These are phyloP conservation scores for Ceyx cyanopectus DNA, from an alignment of 2,113 vertebrate genomes.

Conservation along the genomic window DNA sequence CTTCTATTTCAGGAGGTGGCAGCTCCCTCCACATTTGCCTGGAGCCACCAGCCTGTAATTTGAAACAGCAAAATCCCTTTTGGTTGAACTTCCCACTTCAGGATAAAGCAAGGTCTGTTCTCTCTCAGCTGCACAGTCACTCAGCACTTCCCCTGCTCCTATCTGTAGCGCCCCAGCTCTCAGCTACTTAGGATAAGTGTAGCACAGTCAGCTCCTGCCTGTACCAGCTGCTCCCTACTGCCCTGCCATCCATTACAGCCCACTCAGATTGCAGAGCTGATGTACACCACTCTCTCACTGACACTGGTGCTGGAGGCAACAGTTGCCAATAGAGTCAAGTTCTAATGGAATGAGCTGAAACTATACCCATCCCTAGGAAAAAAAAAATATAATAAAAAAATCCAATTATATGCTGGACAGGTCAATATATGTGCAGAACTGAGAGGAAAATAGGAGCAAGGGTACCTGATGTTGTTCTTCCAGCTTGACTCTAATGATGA, in stretches of 20 bases:
- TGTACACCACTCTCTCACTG: background rate
- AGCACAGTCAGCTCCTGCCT: conserved; percentile 25
- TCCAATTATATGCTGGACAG: background rate
- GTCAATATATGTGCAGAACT: background rate
- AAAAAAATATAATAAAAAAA: background rate
- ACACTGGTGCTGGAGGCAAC: background rate
- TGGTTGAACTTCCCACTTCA: conserved; percentile 52
- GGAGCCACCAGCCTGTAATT: conserved; percentile 53
- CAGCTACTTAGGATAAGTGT: conserved; percentile 25
- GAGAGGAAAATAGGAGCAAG: background rate
- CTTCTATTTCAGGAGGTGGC: conserved; percentile 63
- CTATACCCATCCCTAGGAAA: background rate
- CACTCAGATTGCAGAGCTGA: background rate
- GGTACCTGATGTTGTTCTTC: background rate
- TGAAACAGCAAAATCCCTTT: conserved; percentile 50
- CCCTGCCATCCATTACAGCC: background rate
- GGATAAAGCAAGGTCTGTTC: conserved; percentile 61
- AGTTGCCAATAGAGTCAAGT: background rate
- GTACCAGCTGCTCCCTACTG: background rate
- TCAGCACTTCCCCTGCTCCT: conserved; percentile 33
- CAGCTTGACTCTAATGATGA: background rate
- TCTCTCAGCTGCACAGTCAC: conserved; percentile 57
- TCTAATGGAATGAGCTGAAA: background rate
- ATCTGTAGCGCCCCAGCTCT: background rate
- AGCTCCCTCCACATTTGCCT: background rate